Evolutionary conservation across 2,888 invertebrate species (phyloP).

Genomic region (Shargacucullia verbasci): DNA sequence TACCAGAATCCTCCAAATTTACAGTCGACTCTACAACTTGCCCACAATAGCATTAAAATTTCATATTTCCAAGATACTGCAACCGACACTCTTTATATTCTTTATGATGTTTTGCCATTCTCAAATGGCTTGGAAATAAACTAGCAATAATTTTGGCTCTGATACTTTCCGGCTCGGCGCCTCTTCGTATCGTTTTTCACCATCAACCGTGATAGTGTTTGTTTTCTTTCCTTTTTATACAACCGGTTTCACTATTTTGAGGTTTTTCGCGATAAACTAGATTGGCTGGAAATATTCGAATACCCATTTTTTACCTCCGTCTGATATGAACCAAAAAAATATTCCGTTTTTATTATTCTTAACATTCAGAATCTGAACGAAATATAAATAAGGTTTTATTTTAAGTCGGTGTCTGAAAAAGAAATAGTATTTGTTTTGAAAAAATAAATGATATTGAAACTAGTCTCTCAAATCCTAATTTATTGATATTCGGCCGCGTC

Average conservation of each 20-base stretch:
- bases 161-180: slow-evolving; percentile 27
- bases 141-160: slow-evolving; percentile 33
- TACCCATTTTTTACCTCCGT: slow-evolving; percentile 11
- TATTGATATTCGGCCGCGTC: too few species aligned
- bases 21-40: slow-evolving; percentile 21
- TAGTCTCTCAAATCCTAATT: too few species aligned
- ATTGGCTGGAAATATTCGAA: slow-evolving; percentile 40
- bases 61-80: slow-evolving; percentile 32
- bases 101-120: slow-evolving; percentile 27
- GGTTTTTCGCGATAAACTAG: slow-evolving; percentile 31
- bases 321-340: slow-evolving; percentile 1
- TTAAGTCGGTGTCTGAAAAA: too few species aligned
- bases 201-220: slow-evolving; percentile 42
- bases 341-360: slow-evolving; percentile 5
- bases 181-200: slow-evolving; percentile 40
- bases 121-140: slow-evolving; percentile 39
- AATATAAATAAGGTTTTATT: neutral
- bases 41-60: slow-evolving; percentile 32
- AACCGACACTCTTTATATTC: slow-evolving; percentile 16
- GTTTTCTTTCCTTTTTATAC: slow-evolving; percentile 36
- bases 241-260: slow-evolving; percentile 10
- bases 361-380: neutral
- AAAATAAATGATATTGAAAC: too few species aligned
- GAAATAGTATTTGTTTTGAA: too few species aligned
- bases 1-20: slow-evolving; percentile 4